Evolutionary conservation across 2,113 vertebrate genomes (phyloP).

Genomic region (Ciconia maguari): DNA sequence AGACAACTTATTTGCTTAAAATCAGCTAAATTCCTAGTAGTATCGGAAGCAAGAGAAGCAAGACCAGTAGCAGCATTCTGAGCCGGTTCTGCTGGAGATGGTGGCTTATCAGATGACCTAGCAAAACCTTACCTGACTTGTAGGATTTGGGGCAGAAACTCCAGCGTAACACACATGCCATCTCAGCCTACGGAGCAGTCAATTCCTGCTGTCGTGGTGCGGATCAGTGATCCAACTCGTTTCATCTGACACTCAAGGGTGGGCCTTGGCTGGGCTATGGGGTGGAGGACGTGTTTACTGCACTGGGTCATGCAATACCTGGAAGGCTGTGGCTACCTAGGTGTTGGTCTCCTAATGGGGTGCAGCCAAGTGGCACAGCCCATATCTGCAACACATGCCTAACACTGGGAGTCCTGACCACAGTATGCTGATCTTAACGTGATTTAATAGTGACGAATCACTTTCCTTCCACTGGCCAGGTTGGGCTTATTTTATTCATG

Average conservation of each 20-base stretch:
- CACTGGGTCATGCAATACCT: not conserved
- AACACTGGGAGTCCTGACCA: not conserved
- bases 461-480: not conserved
- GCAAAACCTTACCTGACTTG: not conserved
- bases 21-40: not conserved
- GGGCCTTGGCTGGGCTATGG: not conserved
- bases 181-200: not conserved
- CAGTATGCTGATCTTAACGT: rapidly evolving
- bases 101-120: not conserved
- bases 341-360: not conserved
- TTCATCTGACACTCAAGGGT: not conserved
- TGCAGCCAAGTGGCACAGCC: not conserved
- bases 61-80: not conserved
- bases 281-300: not conserved
- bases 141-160: not conserved
- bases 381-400: not conserved
- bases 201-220: not conserved
- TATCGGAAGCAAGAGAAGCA: not conserved
- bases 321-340: not conserved
- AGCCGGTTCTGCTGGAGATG: not conserved
- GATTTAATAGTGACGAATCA: not conserved
- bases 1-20: not conserved
- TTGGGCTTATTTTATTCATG: not conserved
- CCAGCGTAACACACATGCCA: not conserved
- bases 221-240: rapidly evolving